Percentiles rank a stretch among this genome's conserved stretches.
These are phyloP conservation scores for Limonius californicus DNA, from an alignment of 1,140 invertebrate genomes.

Conservation along the genomic window DNA sequence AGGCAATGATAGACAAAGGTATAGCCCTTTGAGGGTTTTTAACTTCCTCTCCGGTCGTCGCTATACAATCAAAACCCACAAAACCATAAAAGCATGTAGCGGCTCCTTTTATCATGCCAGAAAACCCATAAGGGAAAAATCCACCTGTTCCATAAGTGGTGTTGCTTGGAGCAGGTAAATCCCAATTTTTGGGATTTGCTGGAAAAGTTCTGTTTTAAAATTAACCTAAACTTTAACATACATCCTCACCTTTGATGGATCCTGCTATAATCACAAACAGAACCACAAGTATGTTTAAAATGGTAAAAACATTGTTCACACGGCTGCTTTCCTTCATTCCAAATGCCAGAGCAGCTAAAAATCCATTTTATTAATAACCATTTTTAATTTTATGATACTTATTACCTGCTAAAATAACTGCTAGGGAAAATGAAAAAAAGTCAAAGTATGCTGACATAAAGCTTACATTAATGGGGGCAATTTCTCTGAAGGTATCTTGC, in stretches of 20 bases:
- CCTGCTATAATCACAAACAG: conserved; percentile 80
- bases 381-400: too few relatives aligned
- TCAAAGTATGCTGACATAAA: conserved; percentile 65
- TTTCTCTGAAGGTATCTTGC: conserved; percentile 53
- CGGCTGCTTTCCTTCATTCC: conserved; percentile 81
- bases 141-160: conserved; percentile 64
- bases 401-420: conserved; percentile 55
- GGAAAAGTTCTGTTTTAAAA: conserved; percentile 28
- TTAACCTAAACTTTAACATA: too few relatives aligned
- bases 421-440: conserved; percentile 60
- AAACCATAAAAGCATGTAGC: conserved; percentile 93
- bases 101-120: conserved; percentile 76
- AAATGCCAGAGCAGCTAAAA: conserved; percentile 67
- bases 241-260: conserved; percentile 68
- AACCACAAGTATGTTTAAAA: conserved; percentile 79
- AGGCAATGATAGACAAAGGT: conserved; percentile 80
- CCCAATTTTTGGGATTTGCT: conserved; percentile 67
- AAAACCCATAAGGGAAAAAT: conserved; percentile 77
- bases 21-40: conserved; percentile 86
- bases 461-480: conserved; percentile 55
- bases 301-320: conserved; percentile 81
- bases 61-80: conserved; percentile 88
- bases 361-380: too few relatives aligned
- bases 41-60: conserved; percentile 73
- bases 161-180: conserved; percentile 54